phyloP scores from a whole-genome alignment of 2,888 invertebrate species.

The Leptarthrus brevirostris region DNA sequence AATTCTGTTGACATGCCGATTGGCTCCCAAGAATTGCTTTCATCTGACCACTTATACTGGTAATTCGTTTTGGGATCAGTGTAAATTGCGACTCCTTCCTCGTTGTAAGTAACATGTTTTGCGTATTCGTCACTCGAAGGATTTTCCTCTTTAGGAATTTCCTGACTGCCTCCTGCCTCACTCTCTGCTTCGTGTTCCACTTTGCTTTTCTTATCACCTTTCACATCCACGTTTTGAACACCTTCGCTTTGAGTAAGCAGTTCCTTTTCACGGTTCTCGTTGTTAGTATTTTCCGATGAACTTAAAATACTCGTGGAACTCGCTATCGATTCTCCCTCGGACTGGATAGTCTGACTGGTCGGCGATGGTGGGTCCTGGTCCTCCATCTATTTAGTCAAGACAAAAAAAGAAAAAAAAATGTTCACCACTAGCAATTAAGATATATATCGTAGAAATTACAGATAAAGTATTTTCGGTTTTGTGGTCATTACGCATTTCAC shows the following conservation, averaged over 20 bases:
- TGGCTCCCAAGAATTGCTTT: constrained; percentile 68
- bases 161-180: constrained; percentile 1
- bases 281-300: constrained; percentile 51
- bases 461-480: constrained; percentile 36
- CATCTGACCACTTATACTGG: constrained; percentile 75
- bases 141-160: not conserved
- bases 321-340: constrained; percentile 20
- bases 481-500: constrained; percentile 50
- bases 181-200: not conserved
- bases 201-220: not conserved
- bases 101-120: constrained; percentile 74
- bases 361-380: too few species aligned
- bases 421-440: constrained; percentile 47
- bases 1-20: constrained; percentile 57
- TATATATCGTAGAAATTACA: constrained; percentile 27
- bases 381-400: constrained; percentile 34
- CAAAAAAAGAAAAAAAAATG: constrained; percentile 36
- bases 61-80: constrained; percentile 78
- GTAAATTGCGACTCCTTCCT: constrained; percentile 77
- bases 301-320: constrained; percentile 40
- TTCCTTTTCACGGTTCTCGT: constrained; percentile 53
- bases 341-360: not conserved
- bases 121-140: constrained; percentile 62
- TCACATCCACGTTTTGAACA: not conserved
- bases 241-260: constrained; percentile 7